These are phyloP conservation scores for Chalcosyrphus nemorum DNA, from an alignment of 2,888 invertebrate genomes.

Conservation along the genomic window DNA sequence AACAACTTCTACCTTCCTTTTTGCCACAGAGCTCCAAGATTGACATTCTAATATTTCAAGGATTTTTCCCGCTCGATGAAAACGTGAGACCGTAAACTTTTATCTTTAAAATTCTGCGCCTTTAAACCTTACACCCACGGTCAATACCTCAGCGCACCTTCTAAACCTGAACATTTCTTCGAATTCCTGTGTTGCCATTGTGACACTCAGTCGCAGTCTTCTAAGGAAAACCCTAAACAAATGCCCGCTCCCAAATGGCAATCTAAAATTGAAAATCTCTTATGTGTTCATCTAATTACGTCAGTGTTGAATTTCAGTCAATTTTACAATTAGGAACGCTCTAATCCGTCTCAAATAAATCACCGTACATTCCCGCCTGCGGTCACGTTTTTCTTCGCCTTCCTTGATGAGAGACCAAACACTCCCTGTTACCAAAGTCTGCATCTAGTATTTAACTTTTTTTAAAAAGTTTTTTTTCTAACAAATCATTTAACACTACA, in stretches of 20 bases:
- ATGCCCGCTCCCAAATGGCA: neutral
- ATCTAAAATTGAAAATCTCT: neutral
- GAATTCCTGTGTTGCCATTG: no score
- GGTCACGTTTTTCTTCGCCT: slow-evolving; percentile 8
- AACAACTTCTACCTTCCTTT: no score
- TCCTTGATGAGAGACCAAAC: neutral
- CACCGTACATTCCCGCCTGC: neutral
- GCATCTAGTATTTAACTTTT: neutral
- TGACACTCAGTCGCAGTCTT: no score
- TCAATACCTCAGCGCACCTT: no score
- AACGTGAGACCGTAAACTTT: no score
- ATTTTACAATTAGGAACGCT: neutral
- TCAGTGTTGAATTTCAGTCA: neutral
- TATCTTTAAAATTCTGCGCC: no score
- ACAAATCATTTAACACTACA: slow-evolving; percentile 12
- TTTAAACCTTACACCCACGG: no score
- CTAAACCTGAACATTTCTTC: no score
- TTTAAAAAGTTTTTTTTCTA: neutral
- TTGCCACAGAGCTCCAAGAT: no score
- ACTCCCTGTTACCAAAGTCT: neutral
- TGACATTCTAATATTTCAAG: no score
- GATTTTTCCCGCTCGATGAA: no score
- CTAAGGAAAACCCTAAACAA: no score
- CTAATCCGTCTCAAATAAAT: neutral
- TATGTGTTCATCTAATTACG: neutral